These are phyloP conservation scores for Ophion costatus DNA, from an alignment of 2,888 invertebrate species.

Conservation along the genomic window DNA sequence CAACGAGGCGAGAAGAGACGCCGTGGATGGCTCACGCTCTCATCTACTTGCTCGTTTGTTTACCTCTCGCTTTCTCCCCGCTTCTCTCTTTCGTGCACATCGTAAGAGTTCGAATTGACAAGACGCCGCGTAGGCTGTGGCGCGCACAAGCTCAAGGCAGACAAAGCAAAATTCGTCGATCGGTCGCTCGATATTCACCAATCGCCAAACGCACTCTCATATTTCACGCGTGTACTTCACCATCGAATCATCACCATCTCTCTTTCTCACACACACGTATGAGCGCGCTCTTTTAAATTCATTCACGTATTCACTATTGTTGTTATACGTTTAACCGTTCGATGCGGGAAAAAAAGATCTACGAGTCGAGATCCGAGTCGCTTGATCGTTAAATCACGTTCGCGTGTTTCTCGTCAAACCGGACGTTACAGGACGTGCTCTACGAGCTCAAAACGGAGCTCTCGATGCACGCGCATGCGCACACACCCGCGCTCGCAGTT, in stretches of 20 bases:
- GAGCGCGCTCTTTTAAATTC: background rate
- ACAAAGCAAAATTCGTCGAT: slow-evolving; percentile 31
- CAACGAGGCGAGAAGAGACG: slow-evolving; percentile 7
- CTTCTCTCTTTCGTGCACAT: background rate
- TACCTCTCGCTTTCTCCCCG: slow-evolving; percentile 41
- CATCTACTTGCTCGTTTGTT: slow-evolving; percentile 29
- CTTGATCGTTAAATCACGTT: slow-evolving; percentile 62
- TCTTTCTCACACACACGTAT: background rate
- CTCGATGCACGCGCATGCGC: slow-evolving; percentile 23
- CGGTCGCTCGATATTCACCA: slow-evolving; percentile 38
- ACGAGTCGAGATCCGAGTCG: slow-evolving; percentile 11
- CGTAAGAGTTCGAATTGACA: background rate
- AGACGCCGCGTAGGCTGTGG: background rate
- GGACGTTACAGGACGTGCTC: slow-evolving; percentile 66
- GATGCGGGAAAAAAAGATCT: slow-evolving; percentile 9
- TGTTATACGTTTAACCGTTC: slow-evolving; percentile 10
- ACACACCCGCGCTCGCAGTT: background rate
- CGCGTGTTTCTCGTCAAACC: slow-evolving; percentile 63
- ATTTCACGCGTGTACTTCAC: background rate
- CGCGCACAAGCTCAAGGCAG: background rate
- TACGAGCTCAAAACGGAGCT: slow-evolving; percentile 23
- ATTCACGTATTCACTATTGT: slow-evolving; percentile 8
- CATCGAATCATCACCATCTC: slow-evolving; percentile 21
- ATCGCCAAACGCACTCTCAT: background rate
- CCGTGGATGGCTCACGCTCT: slow-evolving; percentile 4